Evolutionary conservation across 2,113 vertebrate genomes (phyloP).

Genomic region (Hymenochirus boettgeri): DNA sequence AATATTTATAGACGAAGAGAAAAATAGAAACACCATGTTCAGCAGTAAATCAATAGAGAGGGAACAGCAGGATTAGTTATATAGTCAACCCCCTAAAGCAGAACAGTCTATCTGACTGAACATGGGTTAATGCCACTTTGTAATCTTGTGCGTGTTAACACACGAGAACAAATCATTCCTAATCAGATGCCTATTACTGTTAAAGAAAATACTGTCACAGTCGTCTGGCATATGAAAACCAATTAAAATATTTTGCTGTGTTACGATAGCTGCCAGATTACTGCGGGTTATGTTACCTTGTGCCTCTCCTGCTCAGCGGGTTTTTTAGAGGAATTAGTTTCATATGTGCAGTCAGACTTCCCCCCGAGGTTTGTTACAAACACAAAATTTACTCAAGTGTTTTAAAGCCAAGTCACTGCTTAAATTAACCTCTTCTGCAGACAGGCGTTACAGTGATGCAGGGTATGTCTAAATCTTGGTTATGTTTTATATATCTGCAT

Average conservation of each 20-base stretch:
- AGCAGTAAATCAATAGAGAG: no score
- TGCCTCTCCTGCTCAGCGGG: slow-evolving; percentile 38
- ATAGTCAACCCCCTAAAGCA: no score
- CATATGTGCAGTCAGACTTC: slow-evolving; percentile 40
- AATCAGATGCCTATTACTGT: slow-evolving; percentile 32
- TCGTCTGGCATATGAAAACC: slow-evolving; percentile 32
- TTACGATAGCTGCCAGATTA: slow-evolving; percentile 21
- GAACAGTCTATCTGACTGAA: background rate
- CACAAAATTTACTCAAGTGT: slow-evolving; percentile 19
- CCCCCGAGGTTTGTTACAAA: slow-evolving; percentile 20
- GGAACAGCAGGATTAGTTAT: no score
- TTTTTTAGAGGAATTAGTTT: slow-evolving; percentile 42
- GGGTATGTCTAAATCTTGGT: no score
- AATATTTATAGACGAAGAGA: no score
- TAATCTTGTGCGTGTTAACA: slow-evolving; percentile 15
- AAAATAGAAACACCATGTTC: no score
- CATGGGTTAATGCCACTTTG: background rate
- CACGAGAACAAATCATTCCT: slow-evolving; percentile 36
- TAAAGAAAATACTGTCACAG: slow-evolving; percentile 36
- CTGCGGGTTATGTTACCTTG: slow-evolving; percentile 33
- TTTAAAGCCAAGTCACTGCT: no score
- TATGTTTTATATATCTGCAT: no score
- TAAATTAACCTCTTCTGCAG: slow-evolving; percentile 6
- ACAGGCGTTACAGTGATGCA: background rate
- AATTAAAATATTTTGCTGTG: slow-evolving; percentile 36